Conservation (phyloP, 2,888 invertebrate species). For the Drosophila peninsularis region DNA sequence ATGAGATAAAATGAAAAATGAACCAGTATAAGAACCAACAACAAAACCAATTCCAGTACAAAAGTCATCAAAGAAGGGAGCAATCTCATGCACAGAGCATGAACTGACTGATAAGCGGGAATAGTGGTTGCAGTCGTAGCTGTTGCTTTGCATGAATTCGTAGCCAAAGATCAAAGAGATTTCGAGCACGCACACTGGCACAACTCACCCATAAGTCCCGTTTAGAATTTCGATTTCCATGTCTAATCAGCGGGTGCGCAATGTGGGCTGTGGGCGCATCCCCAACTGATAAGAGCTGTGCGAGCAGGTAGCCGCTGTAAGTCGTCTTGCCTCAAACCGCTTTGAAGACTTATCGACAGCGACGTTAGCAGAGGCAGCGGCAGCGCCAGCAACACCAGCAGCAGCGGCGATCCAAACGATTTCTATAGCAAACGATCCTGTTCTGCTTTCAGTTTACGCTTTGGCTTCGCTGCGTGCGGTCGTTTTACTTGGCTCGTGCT, state of each 20-base stretch:
- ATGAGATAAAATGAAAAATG: conserved; percentile 1
- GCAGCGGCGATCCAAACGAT: conserved; percentile 43
- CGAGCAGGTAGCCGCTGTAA: conserved; percentile 36
- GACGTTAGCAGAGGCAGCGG: background rate
- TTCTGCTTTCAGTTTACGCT: conserved; percentile 68
- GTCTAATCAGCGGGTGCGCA: conserved; percentile 38
- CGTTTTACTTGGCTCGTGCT: conserved; percentile 55
- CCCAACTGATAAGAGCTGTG: conserved; percentile 38
- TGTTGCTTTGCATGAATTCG: background rate
- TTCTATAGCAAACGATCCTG: conserved; percentile 71
- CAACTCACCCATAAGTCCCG: conserved; percentile 6
- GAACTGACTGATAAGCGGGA: conserved; percentile 36
- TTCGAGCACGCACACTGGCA: conserved; percentile 6
- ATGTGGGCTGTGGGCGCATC: conserved; percentile 25
- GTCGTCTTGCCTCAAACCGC: conserved; percentile 12
- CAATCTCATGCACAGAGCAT: background rate
- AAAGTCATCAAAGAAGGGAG: background rate
- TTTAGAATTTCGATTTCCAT: conserved; percentile 27
- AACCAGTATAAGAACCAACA: background rate
- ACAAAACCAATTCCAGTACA: background rate
- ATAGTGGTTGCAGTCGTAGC: background rate
- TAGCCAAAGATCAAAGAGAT: conserved; percentile 40
- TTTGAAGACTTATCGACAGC: conserved; percentile 33
- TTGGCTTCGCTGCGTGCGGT: conserved; percentile 73
- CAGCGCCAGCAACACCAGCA: conserved; percentile 6